Percentiles rank a stretch among this genome's conserved stretches.
Conservation (phyloP, 2,797 vertebrate species). For the Diplodus puntazzo region DNA sequence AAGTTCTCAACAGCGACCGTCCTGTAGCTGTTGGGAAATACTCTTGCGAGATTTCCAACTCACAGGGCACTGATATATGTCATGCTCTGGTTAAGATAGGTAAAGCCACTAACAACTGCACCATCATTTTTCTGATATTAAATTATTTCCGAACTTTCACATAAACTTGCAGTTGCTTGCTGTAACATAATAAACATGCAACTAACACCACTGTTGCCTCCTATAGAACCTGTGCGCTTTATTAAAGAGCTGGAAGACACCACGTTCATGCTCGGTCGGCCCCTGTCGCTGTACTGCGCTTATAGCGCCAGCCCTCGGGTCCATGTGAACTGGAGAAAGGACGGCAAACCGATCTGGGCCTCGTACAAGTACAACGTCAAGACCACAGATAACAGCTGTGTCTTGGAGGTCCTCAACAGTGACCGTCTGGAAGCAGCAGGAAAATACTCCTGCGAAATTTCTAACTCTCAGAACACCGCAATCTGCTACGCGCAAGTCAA, state of each 20-base stretch:
- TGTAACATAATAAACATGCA: constrained; percentile 10
- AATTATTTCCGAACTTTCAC: not conserved
- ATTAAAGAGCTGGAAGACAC: constrained; percentile 90
- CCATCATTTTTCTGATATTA: not conserved
- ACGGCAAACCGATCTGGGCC: constrained; percentile 84
- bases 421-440: constrained; percentile 87
- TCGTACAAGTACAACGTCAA: constrained; percentile 90
- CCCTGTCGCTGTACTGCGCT: constrained; percentile 88
- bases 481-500: constrained; percentile 46
- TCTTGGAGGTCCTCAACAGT: constrained; percentile 85
- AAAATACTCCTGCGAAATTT: constrained; percentile 90
- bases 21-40: constrained; percentile 89
- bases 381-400: constrained; percentile 87
- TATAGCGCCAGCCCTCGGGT: constrained; percentile 90
- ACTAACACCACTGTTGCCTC: constrained; percentile 47
- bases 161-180: not conserved
- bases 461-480: constrained; percentile 56
- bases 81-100: constrained; percentile 84
- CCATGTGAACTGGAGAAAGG: constrained; percentile 91
- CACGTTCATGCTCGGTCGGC: constrained; percentile 87
- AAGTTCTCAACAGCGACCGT: constrained; percentile 85
- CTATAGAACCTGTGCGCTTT: constrained; percentile 85
- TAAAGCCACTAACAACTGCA: constrained; percentile 23
- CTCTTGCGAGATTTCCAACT: constrained; percentile 90
- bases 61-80: constrained; percentile 88